Percentiles rank a stretch among this genome's conserved stretches.
phyloP scores from a whole-genome alignment of 2,888 invertebrate genomes.

The Torymus tubicola region DNA sequence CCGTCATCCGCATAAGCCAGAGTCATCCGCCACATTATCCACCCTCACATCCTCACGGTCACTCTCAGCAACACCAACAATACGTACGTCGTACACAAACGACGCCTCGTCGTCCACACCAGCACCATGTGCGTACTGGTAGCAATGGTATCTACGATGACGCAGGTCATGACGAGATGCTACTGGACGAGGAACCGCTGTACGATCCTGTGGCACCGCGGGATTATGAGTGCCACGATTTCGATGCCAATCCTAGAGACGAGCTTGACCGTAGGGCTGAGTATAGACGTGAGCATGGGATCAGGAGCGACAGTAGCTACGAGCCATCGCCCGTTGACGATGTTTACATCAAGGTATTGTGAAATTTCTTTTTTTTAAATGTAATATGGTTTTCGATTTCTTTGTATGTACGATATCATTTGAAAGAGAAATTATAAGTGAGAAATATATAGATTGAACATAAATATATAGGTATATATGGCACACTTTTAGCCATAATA shows the following conservation, averaged over 20 bases:
- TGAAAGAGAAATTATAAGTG: too few relatives aligned
- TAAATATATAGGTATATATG: too few relatives aligned
- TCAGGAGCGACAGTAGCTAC: slow-evolving; percentile 65
- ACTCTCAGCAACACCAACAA: slow-evolving; percentile 37
- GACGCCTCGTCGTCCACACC: too few relatives aligned
- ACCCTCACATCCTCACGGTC: slow-evolving; percentile 36
- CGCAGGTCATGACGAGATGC: slow-evolving; percentile 3
- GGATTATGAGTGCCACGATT: slow-evolving; percentile 74
- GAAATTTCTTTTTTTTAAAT: too few relatives aligned
- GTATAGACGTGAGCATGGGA: slow-evolving; percentile 67
- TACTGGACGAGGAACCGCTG: slow-evolving; percentile 68
- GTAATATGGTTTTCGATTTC: too few relatives aligned
- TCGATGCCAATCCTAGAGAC: slow-evolving; percentile 73
- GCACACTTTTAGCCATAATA: too few relatives aligned
- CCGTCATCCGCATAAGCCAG: slow-evolving; percentile 74
- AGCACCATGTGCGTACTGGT: slow-evolving; percentile 52
- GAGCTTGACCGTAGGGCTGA: slow-evolving; percentile 70
- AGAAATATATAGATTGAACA: too few relatives aligned
- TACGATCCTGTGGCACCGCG: slow-evolving; percentile 74
- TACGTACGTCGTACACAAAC: slow-evolving; percentile 21
- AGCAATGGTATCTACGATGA: slow-evolving; percentile 64
- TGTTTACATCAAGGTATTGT: slow-evolving; percentile 42
- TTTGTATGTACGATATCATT: too few relatives aligned
- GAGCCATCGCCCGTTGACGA: slow-evolving; percentile 61
- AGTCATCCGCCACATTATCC: slow-evolving; percentile 66